These are phyloP conservation scores for Petroica traversi DNA, from an alignment of 2,113 vertebrate species.

Conservation along the genomic window DNA sequence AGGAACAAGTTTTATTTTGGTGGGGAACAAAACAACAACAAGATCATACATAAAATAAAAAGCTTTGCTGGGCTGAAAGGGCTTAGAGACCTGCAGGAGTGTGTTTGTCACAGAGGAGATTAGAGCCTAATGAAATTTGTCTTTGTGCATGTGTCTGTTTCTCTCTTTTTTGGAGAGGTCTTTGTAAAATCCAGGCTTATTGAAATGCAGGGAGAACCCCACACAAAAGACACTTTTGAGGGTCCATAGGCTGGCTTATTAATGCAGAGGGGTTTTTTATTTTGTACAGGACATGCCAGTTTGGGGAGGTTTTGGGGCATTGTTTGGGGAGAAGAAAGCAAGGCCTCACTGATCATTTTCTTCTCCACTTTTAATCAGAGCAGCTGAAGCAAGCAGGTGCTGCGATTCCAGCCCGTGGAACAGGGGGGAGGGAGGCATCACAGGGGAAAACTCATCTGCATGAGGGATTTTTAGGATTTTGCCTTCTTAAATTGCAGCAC, in stretches of 20 bases:
- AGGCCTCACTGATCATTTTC: slow-evolving; percentile 37
- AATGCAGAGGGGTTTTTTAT: background rate
- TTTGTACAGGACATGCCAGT: background rate
- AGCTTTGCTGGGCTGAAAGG: slow-evolving; percentile 15
- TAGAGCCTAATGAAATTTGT: slow-evolving; percentile 63
- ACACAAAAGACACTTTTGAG: slow-evolving; percentile 44
- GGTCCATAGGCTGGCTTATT: slow-evolving; percentile 8
- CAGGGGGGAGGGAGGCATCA: background rate
- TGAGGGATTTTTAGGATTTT: background rate
- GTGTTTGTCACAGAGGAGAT: slow-evolving; percentile 37
- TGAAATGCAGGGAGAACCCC: slow-evolving; percentile 60
- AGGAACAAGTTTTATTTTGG: background rate
- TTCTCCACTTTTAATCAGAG: slow-evolving; percentile 22
- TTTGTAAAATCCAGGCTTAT: slow-evolving; percentile 49
- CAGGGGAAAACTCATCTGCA: background rate
- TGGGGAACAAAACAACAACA: slow-evolving; percentile 32
- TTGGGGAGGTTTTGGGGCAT: slow-evolving; percentile 30
- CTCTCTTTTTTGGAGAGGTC: background rate
- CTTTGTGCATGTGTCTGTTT: slow-evolving; percentile 27
- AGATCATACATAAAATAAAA: background rate
- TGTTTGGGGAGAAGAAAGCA: slow-evolving; percentile 53
- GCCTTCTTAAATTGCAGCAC: background rate
- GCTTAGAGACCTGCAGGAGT: slow-evolving; percentile 3
- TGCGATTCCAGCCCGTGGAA: background rate
- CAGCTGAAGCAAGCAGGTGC: slow-evolving; percentile 62